These are phyloP conservation scores for Drosophila grimshawi DNA, from an alignment of 1,140 invertebrate species.

Conservation along the genomic window DNA sequence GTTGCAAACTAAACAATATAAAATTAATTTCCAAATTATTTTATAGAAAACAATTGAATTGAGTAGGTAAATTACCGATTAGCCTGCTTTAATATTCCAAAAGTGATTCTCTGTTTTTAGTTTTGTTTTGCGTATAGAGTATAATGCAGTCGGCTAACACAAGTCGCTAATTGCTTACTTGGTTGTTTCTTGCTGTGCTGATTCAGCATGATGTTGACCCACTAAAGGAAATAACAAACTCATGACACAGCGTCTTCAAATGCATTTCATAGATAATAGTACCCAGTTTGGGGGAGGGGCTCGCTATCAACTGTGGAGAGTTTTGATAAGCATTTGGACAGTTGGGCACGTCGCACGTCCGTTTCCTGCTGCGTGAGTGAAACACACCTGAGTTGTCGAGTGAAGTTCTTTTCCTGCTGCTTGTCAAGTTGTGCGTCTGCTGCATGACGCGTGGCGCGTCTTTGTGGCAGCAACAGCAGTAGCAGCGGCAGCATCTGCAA, in stretches of 20 bases:
- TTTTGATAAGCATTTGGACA: constrained; percentile 36
- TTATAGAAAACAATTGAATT: too few relatives aligned
- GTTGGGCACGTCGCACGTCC: neutral
- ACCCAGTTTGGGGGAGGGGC: neutral
- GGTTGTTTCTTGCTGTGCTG: constrained; percentile 27
- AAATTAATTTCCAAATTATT: too few relatives aligned
- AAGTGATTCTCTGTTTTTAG: too few relatives aligned
- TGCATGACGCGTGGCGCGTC: constrained; percentile 43
- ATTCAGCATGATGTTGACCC: constrained; percentile 41
- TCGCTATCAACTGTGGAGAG: neutral
- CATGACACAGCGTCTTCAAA: constrained; percentile 23
- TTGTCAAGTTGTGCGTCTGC: constrained; percentile 7
- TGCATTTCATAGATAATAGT: constrained; percentile 27
- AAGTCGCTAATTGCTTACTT: too few relatives aligned
- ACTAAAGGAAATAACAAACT: constrained; percentile 62
- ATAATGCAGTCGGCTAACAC: neutral
- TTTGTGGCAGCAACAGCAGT: too few relatives aligned
- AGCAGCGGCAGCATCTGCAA: constrained; percentile 32
- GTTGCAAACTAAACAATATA: too few relatives aligned
- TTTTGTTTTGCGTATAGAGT: neutral
- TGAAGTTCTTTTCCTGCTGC: neutral
- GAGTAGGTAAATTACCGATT: too few relatives aligned
- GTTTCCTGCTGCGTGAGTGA: neutral
- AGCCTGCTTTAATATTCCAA: too few relatives aligned
- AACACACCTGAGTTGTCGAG: constrained; percentile 2